Base-by-base conservation (phyloP, 2,113 vertebrate species). In the rabbit (Oryctolagus cuniculus) region DNA sequence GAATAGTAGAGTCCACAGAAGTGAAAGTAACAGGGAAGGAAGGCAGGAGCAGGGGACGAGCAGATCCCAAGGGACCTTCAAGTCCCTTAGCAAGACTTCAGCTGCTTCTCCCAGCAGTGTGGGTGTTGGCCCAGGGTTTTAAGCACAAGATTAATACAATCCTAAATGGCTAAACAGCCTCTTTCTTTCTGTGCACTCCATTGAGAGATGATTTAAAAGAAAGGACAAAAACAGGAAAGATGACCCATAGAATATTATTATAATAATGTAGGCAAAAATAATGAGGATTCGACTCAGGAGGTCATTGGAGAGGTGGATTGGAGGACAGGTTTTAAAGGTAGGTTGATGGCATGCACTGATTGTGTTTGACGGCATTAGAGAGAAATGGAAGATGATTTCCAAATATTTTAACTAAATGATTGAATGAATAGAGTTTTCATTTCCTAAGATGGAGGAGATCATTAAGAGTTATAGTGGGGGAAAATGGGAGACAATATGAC, bases 361-460 rank as follows among this genome's bases (percentile, higher is more conserved):
- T 6, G n/a, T 29, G 19, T 27, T 0, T 31, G 3, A 36, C n/a
- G 8, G 21, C 66, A 0, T 24, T 49, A 11, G 17, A 73, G 19
- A 90, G 44, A 38, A 7, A 16, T 16, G 4, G 19, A 55, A 16
- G 53, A 19, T n/a, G 44, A 27, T 36, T 72, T 67, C 7, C 66
- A 25, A 29, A 6, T 21, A 5, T 79, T 31, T 29, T 24, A 66
- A 34, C 12, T 75, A 11, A 58, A 38, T 4, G 55, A 7, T 3
- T 55, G 67, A 73, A 84, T 69, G 29, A 75, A 53, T 7, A 21
- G 66, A 51, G 16, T 51, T 75, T 5, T 38, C 5, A 4, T 19
- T 90, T 90, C 12, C 67, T 38, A 27, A 84, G 66, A 74, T 17
- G 12, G 24, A 22, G 27, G 90, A 63, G 9, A 16, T 21, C 6